Evolutionary conservation across 2,113 vertebrate species (phyloP), one percentile per base, ranked within the genome.

Genomic region (Lucifuga dentata): DNA sequence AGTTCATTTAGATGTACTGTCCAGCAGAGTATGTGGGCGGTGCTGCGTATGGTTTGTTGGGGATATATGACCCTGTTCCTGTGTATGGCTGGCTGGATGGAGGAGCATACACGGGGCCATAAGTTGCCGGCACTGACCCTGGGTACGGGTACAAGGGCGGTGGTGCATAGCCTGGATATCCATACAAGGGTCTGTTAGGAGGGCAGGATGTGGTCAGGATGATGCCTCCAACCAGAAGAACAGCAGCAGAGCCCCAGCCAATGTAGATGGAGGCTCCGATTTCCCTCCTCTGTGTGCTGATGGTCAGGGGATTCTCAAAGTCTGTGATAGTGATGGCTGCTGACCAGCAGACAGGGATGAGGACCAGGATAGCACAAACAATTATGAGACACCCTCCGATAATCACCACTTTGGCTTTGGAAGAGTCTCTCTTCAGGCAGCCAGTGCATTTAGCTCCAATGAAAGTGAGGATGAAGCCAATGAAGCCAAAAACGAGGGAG

Each of bases 291-390:
- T 91, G 88, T 0, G 89, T 79, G 6, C 74, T 32, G 0, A 91
- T 26, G 9, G 78, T 81, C 48, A 89, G 3, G 1, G 76, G 11
- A 70, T 52, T 93, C 24, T 35, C 1, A 23, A 76, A 94, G 76
- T 94, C 92, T 1, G 78, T 43, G 83, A 94, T 87, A 74, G 90
- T 93, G 73, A 78, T 50, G 21, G 88, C 73, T 0, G 93, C 82
- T 0, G 92, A 92, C 93, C 93, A 94, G 83, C 73, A 86, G 40
- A 91, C 83, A 0, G 93, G 93, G 56, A 94, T 86, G 19, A 94
- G 85, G 45, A 84, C 16, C 35, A 92, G 8, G 16, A 91, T 2
- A 0, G 74, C 92, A 0, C 76, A 29, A 0, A 90, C 0, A 11
- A 94, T 89, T 40, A 91, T 51, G 4, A 94, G 70, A 33, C 84